Percentiles rank a stretch among this genome's conserved stretches.
Evolutionary conservation across 2,888 invertebrate species (phyloP).

Genomic region (Diploptera punctata): DNA sequence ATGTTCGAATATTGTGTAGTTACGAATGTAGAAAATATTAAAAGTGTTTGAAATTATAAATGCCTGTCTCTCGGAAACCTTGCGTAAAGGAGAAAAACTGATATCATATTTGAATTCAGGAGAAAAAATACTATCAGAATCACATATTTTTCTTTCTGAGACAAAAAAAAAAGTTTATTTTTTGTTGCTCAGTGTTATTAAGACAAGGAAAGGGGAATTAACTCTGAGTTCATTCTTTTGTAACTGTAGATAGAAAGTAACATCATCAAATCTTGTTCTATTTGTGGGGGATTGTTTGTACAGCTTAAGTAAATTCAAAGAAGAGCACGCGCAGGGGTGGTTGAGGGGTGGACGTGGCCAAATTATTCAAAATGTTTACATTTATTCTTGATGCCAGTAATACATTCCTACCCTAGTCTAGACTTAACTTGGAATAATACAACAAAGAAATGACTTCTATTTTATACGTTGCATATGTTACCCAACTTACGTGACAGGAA

Average conservation of each 20-base stretch:
- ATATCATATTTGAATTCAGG: no score
- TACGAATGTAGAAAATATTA: no score
- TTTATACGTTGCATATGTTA: not conserved
- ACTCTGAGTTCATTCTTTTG: constrained; percentile 7
- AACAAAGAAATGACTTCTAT: not conserved
- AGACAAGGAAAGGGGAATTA: not conserved
- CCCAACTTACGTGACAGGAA: no score
- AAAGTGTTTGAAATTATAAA: no score
- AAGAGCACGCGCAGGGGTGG: not conserved
- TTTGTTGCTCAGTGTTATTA: no score
- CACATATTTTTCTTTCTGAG: no score
- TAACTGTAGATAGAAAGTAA: not conserved
- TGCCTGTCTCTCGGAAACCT: no score
- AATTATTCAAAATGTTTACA: not conserved
- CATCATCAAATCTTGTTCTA: not conserved
- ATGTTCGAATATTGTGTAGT: no score
- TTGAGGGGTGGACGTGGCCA: not conserved
- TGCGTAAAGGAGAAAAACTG: no score
- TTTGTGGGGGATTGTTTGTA: constrained; percentile 14
- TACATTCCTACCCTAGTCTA: not conserved
- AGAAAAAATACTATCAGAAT: no score
- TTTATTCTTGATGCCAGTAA: not conserved
- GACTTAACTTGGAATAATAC: not conserved
- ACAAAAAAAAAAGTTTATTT: no score
- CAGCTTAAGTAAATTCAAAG: constrained; percentile 4